Evolutionary conservation across 35 echinoderm and acorn worm genomes (phyloP).

Genomic region (Heliocidaris tuberculata): DNA sequence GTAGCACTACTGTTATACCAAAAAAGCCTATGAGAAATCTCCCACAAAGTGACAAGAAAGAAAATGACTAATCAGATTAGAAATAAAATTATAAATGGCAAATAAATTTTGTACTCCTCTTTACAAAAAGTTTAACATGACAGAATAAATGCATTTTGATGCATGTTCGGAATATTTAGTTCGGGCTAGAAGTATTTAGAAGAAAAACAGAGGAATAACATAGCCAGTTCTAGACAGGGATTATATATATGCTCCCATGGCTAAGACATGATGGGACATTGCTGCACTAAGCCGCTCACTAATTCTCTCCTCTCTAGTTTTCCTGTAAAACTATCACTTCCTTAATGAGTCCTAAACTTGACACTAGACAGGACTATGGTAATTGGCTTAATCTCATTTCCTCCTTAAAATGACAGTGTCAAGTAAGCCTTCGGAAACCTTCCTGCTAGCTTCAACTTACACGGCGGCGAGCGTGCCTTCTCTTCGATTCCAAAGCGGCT

Average conservation of each 20-base stretch:
- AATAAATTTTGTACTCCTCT: no score
- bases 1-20: no score
- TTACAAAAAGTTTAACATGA: no score
- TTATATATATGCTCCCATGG: neutral
- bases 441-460: neutral
- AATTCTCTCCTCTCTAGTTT: neutral
- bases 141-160: no score
- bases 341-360: slow-evolving; percentile 2
- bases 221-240: neutral
- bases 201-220: no score
- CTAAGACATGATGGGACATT: neutral
- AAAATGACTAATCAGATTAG: no score
- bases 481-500: neutral
- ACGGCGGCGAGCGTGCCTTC: no score
- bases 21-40: no score
- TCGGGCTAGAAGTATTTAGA: no score
- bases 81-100: no score
- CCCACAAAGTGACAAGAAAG: no score
- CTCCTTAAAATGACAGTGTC: slow-evolving; percentile 10
- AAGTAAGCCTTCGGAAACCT: neutral
- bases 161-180: no score
- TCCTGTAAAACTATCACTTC: neutral
- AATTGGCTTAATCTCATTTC: slow-evolving; percentile 12
- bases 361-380: neutral
- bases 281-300: neutral